Base-by-base conservation (phyloP, 2,888 invertebrate genomes). In the Tanaodytes sp. region DNA sequence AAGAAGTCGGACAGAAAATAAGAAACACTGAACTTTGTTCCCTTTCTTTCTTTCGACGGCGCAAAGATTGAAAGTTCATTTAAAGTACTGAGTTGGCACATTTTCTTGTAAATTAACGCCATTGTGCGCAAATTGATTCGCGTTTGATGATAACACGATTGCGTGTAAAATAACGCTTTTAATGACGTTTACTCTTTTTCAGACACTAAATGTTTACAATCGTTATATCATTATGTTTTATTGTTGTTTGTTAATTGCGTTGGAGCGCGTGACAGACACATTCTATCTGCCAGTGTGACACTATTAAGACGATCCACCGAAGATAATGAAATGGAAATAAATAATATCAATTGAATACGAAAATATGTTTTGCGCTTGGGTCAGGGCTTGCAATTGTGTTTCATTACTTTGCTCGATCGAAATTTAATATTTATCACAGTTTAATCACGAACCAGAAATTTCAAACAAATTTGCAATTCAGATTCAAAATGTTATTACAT, bases 261-360 rank as follows among this genome's bases (percentile, higher is more conserved):
- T n/a, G 18, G 20, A 36, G 11, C 8, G 36, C 48, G 19, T 33
- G 33, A 33, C 19, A 19, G 12, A 18, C 8, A 4, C 48, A 31
- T 23, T 48, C 2, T 4, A 31, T 19, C 30, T 31, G 9, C 15
- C 16, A n/a, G n/a, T n/a, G n/a, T 48, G 12, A 36, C 48, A 33
- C 19, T 33, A 48, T 12, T 48, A 6, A 33, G 6, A 18, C 18
- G 31, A 31, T 46, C 27, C 1, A 46, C 4, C 4, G 23, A 23
- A 23, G 23, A 31, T n/a, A 20, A 45, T 45, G 18, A 43, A 20
- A 27, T 46, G 45, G 16, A 46, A 46, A 43, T 43, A 23, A 43
- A 23, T 12, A n/a, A 12, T 15, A 9, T 19, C n/a, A 14, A 12
- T 1, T 9, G 12, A 43, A 43, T 43, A 12, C 23, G 20, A 30